A percentile compares a stretch with the other conserved stretches of the same genome.
phyloP scores from a whole-genome alignment of 1,140 invertebrate genomes.

The Drosophila funebris region DNA sequence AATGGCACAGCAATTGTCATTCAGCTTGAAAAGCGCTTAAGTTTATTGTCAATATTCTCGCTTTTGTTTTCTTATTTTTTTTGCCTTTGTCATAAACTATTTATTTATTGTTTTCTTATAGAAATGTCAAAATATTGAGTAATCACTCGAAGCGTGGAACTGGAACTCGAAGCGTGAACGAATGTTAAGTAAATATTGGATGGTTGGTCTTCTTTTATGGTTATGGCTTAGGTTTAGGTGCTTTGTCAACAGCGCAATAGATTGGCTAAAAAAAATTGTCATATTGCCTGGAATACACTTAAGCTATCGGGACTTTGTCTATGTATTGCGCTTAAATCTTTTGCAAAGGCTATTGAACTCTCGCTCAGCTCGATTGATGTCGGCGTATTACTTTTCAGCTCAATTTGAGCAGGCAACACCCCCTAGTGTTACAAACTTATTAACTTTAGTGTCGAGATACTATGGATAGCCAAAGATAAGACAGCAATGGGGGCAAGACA shows the following conservation, averaged over 20 bases:
- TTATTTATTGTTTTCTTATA: constrained; percentile 33
- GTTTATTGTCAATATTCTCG: constrained; percentile 79
- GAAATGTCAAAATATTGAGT: constrained; percentile 82
- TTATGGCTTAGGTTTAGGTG: constrained; percentile 52
- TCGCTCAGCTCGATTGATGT: neutral
- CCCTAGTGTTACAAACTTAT: constrained; percentile 36
- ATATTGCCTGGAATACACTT: neutral
- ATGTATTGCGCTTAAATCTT: constrained; percentile 32
- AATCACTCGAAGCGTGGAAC: constrained; percentile 64
- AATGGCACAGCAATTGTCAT: constrained; percentile 81
- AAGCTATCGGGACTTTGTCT: constrained; percentile 36
- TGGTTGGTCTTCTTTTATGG: constrained; percentile 34
- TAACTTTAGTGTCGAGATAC: constrained; percentile 24
- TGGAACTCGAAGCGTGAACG: constrained; percentile 60
- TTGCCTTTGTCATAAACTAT: neutral
- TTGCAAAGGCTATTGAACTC: constrained; percentile 57
- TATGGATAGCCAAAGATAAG: constrained; percentile 20
- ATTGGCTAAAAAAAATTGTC: constrained; percentile 55
- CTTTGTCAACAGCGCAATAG: constrained; percentile 66
- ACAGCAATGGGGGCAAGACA: constrained; percentile 33
- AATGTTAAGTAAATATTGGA: constrained; percentile 72
- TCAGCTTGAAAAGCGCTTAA: constrained; percentile 75
- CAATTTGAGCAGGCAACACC: constrained; percentile 16
- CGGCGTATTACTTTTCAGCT: neutral
- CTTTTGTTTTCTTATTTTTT: constrained; percentile 37